Conservation (phyloP, 2,888 invertebrate genomes). For the Abscondita cerata region DNA sequence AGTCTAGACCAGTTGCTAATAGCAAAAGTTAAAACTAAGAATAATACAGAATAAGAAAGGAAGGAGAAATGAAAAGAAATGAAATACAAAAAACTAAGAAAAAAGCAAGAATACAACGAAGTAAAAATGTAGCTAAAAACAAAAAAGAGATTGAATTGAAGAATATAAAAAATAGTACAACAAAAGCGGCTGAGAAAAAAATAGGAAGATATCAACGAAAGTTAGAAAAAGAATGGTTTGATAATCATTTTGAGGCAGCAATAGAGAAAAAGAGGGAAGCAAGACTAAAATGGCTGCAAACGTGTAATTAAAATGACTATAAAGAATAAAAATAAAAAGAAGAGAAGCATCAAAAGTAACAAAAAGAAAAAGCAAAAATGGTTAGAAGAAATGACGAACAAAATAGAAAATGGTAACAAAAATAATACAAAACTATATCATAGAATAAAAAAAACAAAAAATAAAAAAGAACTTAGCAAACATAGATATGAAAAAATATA, state of each 20-base stretch:
- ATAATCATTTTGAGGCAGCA: too few relatives aligned
- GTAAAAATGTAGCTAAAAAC: not conserved
- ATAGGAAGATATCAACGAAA: not conserved
- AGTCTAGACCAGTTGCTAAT: conserved; percentile 11
- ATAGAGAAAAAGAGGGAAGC: too few relatives aligned
- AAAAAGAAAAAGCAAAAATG: too few relatives aligned
- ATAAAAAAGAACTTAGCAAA: too few relatives aligned
- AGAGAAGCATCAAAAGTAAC: too few relatives aligned
- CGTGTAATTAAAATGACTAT: too few relatives aligned
- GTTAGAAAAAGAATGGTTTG: conserved; percentile 3
- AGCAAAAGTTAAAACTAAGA: conserved; percentile 7
- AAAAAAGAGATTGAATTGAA: not conserved
- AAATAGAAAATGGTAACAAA: not conserved
- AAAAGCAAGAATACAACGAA: conserved; percentile 5
- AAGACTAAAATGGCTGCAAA: too few relatives aligned
- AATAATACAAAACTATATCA: too few relatives aligned
- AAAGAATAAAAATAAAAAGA: too few relatives aligned
- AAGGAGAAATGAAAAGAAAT: conserved; percentile 9
- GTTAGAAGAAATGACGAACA: too few relatives aligned
- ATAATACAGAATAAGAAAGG: conserved; percentile 1
- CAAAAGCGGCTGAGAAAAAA: not conserved
- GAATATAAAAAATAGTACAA: conserved; percentile 3
- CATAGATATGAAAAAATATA: too few relatives aligned
- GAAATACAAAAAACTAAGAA: conserved; percentile 16
- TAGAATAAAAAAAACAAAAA: too few relatives aligned